Evolutionary conservation across 2,113 vertebrate genomes (phyloP).

Genomic region (Madoqua kirkii): DNA sequence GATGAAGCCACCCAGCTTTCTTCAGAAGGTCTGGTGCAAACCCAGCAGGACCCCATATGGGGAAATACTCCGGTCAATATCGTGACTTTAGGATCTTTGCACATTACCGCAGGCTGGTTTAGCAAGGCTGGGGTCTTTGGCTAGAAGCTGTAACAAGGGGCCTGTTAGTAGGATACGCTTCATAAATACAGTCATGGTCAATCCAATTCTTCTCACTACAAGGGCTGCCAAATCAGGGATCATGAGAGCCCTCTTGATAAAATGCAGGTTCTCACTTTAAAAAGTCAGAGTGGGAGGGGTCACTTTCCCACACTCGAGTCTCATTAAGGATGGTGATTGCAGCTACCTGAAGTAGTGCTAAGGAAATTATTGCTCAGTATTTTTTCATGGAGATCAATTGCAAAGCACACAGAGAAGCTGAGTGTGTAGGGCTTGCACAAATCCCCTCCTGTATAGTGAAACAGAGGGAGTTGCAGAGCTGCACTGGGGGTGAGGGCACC

Average conservation of each 20-base stretch:
- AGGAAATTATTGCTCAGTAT: background rate
- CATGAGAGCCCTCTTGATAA: background rate
- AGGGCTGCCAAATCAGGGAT: background rate
- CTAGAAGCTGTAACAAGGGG: background rate
- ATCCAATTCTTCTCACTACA: background rate
- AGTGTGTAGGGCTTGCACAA: background rate
- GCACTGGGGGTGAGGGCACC: accelerated
- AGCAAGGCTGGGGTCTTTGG: background rate
- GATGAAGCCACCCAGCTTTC: background rate
- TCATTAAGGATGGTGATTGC: background rate
- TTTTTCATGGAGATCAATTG: background rate
- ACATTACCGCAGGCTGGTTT: background rate
- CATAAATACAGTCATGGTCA: background rate
- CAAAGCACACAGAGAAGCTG: background rate
- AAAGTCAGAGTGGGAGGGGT: background rate
- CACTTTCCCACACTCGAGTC: background rate
- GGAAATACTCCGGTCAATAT: background rate
- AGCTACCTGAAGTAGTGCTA: background rate
- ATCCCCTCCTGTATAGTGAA: background rate
- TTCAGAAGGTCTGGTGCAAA: background rate
- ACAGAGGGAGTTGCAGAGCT: background rate
- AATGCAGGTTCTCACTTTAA: background rate
- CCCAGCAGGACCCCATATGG: accelerated
- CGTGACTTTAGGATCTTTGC: background rate
- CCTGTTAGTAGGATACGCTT: background rate